phyloP scores from a whole-genome alignment of 23 tunicate genomes.

The Aplidium turbinatum region DNA sequence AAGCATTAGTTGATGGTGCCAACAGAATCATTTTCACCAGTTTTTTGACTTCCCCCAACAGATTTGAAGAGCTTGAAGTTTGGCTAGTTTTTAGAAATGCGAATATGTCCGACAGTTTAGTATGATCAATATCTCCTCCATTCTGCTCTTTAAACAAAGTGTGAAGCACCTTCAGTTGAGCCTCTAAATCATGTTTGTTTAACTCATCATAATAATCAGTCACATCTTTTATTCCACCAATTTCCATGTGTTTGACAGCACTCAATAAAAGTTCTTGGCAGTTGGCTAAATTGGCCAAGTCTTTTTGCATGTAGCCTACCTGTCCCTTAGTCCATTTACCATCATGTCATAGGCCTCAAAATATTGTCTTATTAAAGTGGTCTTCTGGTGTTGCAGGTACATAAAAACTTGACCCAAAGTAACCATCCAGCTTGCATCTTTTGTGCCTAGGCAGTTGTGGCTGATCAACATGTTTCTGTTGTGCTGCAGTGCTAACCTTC shows the following conservation, averaged over 20 bases:
- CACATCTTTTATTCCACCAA: too few relatives aligned
- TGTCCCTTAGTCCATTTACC: too few relatives aligned
- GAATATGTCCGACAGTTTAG: not conserved
- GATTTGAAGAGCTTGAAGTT: not conserved
- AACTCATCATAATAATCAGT: not conserved
- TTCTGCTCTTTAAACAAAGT: not conserved
- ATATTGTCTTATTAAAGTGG: too few relatives aligned
- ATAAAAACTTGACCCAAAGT: too few relatives aligned
- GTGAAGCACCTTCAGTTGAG: conserved; percentile 10
- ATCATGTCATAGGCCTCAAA: too few relatives aligned
- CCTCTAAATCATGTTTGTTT: conserved; percentile 12
- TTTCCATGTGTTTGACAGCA: too few relatives aligned
- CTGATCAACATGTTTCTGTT: not conserved
- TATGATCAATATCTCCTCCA: not conserved
- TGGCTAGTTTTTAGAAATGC: not conserved
- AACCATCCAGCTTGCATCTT: not conserved
- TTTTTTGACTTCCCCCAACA: not conserved
- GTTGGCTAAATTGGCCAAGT: too few relatives aligned
- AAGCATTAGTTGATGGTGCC: not conserved
- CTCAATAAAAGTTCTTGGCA: too few relatives aligned
- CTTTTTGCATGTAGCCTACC: too few relatives aligned
- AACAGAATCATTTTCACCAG: not conserved
- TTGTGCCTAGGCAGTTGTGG: not conserved
- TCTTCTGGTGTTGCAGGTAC: too few relatives aligned
- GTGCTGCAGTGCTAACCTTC: not conserved